Evolutionary conservation across 2,797 vertebrate species (phyloP).

Genomic region (Phaenicophaeus curvirostris): DNA sequence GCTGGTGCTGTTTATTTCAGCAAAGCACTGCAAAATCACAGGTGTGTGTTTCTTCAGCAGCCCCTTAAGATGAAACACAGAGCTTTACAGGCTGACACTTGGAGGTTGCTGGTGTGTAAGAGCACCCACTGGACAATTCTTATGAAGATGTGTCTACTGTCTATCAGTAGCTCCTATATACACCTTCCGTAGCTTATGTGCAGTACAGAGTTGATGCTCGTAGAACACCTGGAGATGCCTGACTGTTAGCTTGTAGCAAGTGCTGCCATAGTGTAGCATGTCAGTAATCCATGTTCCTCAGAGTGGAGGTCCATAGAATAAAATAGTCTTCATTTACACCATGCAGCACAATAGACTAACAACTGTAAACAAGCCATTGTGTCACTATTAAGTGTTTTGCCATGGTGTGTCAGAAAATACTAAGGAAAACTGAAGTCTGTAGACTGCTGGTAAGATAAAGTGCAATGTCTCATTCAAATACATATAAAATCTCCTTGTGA

Average conservation of each 20-base stretch:
- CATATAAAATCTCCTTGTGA: not conserved
- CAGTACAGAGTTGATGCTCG: not conserved
- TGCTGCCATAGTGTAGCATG: not conserved
- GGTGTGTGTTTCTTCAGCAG: not conserved
- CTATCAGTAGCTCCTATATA: not conserved
- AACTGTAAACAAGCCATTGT: slow-evolving; percentile 31
- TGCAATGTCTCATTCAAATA: not conserved
- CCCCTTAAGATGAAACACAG: rapidly evolving
- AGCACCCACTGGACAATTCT: not conserved
- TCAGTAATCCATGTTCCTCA: not conserved
- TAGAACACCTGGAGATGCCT: not conserved
- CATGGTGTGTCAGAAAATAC: slow-evolving; percentile 10
- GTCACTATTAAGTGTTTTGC: not conserved
- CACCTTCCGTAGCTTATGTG: not conserved
- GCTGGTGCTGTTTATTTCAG: not conserved
- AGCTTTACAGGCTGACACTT: not conserved
- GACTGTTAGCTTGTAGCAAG: not conserved
- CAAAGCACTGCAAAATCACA: not conserved
- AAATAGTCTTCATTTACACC: not conserved
- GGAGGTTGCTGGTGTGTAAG: not conserved
- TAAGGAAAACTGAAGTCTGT: not conserved
- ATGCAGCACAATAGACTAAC: not conserved
- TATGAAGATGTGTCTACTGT: not conserved
- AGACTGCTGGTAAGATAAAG: slow-evolving; percentile 36
- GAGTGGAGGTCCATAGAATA: not conserved